Percentiles rank a stretch among this genome's conserved stretches.
These are phyloP conservation scores for Ctenicera cuprea DNA, from an alignment of 2,888 invertebrate genomes.

Conservation along the genomic window DNA sequence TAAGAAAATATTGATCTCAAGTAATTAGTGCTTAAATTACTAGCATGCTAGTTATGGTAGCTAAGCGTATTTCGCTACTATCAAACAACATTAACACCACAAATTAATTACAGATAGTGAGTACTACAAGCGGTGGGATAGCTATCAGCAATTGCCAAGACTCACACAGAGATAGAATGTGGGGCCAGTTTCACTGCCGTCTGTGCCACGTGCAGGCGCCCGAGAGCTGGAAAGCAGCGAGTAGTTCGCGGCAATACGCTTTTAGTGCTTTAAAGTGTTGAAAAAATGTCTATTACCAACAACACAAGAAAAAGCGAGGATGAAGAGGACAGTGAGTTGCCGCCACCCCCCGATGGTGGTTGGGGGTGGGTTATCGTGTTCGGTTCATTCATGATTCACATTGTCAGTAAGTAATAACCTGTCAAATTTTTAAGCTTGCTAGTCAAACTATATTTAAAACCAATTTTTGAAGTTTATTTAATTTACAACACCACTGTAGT, in stretches of 20 bases:
- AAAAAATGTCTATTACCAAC: constrained; percentile 45
- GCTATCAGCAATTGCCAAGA: constrained; percentile 51
- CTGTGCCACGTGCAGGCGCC: constrained; percentile 54
- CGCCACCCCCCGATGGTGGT: constrained; percentile 90
- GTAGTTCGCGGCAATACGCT: constrained; percentile 40
- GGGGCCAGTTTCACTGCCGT: constrained; percentile 54
- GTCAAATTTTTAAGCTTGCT: constrained; percentile 13
- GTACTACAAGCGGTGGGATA: constrained; percentile 45
- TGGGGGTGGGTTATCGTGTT: constrained; percentile 98
- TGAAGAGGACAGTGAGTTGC: constrained; percentile 65
- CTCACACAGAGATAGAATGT: constrained; percentile 51
- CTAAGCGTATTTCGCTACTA: not conserved
- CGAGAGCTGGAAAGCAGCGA: constrained; percentile 45
- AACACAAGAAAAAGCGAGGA: constrained; percentile 60
- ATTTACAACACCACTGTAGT: too few relatives aligned
- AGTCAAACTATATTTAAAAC: not conserved
- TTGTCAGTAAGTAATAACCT: constrained; percentile 86
- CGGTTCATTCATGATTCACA: constrained; percentile 97
- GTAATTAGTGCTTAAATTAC: too few relatives aligned
- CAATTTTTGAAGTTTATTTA: constrained; percentile 8
- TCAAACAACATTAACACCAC: not conserved
- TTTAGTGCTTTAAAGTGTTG: constrained; percentile 39
- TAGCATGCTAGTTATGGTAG: not conserved
- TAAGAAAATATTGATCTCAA: too few relatives aligned
- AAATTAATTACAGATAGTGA: constrained; percentile 40